These are phyloP conservation scores for Melikaiella ostensackeni DNA, from an alignment of 2,888 invertebrate genomes.

Conservation along the genomic window DNA sequence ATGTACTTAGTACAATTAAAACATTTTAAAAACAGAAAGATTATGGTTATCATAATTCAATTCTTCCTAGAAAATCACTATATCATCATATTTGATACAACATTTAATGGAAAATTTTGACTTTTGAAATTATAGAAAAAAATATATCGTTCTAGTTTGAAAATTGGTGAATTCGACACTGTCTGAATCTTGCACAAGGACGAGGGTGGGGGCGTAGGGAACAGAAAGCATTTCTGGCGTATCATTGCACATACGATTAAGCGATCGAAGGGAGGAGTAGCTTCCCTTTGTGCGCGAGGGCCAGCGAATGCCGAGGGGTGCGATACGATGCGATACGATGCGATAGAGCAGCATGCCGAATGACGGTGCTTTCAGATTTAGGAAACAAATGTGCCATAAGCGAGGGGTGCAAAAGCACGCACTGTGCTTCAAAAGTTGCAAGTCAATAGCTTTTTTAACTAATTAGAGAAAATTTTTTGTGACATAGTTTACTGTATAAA, in stretches of 20 bases:
- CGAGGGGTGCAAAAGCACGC: not conserved
- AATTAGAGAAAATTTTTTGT: not conserved
- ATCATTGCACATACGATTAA: conserved; percentile 8
- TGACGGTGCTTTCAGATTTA: conserved; percentile 5
- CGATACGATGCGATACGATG: not conserved
- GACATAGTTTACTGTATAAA: too few relatives aligned
- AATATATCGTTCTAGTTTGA: not conserved
- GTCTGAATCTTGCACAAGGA: not conserved
- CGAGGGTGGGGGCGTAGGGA: not conserved
- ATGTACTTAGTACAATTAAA: too few relatives aligned
- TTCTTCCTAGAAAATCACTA: not conserved
- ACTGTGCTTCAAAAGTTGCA: not conserved
- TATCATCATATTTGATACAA: too few relatives aligned
- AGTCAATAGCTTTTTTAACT: not conserved
- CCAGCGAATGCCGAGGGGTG: not conserved
- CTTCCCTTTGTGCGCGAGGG: not conserved
- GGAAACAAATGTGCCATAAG: not conserved
- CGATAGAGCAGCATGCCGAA: not conserved
- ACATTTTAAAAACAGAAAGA: too few relatives aligned
- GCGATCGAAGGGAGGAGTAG: not conserved
- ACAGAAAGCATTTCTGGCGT: not conserved
- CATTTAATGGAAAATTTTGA: too few relatives aligned
- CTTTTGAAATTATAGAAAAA: not conserved
- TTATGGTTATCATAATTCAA: too few relatives aligned
- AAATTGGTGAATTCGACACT: not conserved